phyloP scores from a whole-genome alignment of 2,797 vertebrate species.

The Gymnoscopelus braueri region DNA sequence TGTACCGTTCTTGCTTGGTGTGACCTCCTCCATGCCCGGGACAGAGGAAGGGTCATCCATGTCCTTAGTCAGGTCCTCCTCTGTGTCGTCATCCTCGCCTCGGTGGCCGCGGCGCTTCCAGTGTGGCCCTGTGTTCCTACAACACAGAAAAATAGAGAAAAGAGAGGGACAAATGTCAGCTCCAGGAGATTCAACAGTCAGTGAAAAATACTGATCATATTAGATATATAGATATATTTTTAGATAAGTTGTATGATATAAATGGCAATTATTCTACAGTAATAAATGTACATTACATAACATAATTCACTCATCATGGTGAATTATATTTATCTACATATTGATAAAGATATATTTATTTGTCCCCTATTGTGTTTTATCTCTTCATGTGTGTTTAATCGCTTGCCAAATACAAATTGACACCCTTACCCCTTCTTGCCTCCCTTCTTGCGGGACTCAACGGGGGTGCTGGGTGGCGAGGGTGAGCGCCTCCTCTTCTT shows the following conservation, averaged over 20 bases:
- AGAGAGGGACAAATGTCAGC: background rate
- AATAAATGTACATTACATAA: too few species aligned
- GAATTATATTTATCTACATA: too few species aligned
- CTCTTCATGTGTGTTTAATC: background rate
- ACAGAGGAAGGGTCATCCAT: conserved; percentile 95
- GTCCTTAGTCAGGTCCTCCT: conserved; percentile 96
- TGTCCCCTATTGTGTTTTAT: too few species aligned
- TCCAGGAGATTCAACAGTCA: background rate
- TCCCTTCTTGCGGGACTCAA: conserved; percentile 93
- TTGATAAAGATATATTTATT: too few species aligned
- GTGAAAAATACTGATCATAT: too few species aligned
- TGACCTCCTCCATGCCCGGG: conserved; percentile 94
- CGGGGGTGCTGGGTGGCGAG: conserved; percentile 90
- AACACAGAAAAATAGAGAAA: background rate
- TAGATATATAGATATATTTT: too few species aligned
- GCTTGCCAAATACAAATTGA: background rate
- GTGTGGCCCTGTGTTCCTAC: conserved; percentile 88
- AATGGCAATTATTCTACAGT: too few species aligned
- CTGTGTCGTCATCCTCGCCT: conserved; percentile 93
- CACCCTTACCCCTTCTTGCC: conserved; percentile 92
- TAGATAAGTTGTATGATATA: too few species aligned
- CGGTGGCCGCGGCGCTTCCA: conserved; percentile 92
- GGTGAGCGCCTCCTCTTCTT: conserved; percentile 97
- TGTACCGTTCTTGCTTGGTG: conserved; percentile 92
- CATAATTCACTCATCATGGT: too few species aligned